Evolutionary conservation across 2,888 invertebrate species (phyloP), one percentile per base, ranked within the genome.

Genomic region (Apotomis capreana): DNA sequence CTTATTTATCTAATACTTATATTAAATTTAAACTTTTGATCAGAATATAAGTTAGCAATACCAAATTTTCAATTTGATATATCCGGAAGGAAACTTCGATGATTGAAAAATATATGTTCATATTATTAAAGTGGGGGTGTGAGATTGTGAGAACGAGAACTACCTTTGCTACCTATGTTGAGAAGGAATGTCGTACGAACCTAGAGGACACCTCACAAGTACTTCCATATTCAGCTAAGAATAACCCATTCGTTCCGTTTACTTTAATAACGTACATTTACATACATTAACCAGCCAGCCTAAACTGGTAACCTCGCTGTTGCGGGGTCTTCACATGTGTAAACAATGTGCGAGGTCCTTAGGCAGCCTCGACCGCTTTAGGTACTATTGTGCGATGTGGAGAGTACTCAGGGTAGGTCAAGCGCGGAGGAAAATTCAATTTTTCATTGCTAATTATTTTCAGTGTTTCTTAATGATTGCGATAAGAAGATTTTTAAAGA

Each of bases 291-390:
- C 68, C 37, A 49, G 49, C 58, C 44, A 36, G 40, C 63, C 49
- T 67, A 68, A 71, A 71, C 71, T 54, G 51, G 82, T 78, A 83
- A 83, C 81, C 81, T 78, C 78, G 80, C 84, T 84, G 85, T 85
- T 84, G 85, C 83, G 84, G 83, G 77, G 83, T 79, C 83, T 88
- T 89, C 86, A 85, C 86, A 87, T 87, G 82, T 76, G 81, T 83
- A 87, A 86, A 88, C 88, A 88, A 80, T 84, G 79, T 74, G 75
- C 84, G 81, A 87, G 83, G 83, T 79, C 81, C 76, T 73, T 72
- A 40, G 77, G 67, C 76, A 83, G 74, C 90, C 90, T 89, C 89
- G 90, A 84, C 88, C 85, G 74, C 75, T 63, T 74, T 76, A 26
- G 26, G 26, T 26, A 37, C 59, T 40, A 58, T 58, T 65, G 57